Conservation (phyloP, 2,113 vertebrate genomes). For the Phrynocephalus versicolor region DNA sequence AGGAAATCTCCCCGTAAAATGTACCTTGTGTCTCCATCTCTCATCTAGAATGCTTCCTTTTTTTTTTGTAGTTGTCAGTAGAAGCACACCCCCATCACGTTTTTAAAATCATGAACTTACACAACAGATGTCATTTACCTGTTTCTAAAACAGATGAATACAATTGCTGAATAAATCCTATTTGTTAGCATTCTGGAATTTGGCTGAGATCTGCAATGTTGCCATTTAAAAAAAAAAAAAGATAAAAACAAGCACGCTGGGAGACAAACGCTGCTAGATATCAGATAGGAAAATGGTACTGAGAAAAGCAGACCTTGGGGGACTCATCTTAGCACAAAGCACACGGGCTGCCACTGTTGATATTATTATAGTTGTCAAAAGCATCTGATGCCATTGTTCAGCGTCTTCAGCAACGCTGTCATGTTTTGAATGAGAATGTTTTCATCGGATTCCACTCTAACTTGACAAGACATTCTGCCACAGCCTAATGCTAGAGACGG, state of each 20-base stretch:
- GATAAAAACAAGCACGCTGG: background rate
- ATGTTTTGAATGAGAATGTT: conserved; percentile 7
- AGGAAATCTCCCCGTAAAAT: background rate
- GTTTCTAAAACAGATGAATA: background rate
- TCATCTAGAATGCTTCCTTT: background rate
- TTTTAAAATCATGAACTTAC: background rate
- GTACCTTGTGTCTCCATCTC: too few species aligned
- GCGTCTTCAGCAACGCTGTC: background rate
- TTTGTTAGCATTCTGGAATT: background rate
- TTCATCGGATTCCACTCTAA: conserved; percentile 16
- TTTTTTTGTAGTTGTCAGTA: background rate
- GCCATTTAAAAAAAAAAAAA: background rate
- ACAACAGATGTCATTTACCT: background rate
- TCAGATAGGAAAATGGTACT: background rate
- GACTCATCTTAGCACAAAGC: background rate
- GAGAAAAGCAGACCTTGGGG: background rate
- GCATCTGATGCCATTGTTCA: background rate
- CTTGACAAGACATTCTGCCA: background rate
- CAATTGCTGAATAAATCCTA: background rate
- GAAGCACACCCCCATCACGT: too few species aligned
- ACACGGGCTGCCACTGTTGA: conserved; percentile 6
- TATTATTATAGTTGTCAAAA: conserved; percentile 5
- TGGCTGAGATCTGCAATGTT: background rate
- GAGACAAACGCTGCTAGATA: background rate
- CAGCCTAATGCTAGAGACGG: background rate